phyloP scores from a whole-genome alignment of 1,140 invertebrate genomes.

The Drosophila busckii region DNA sequence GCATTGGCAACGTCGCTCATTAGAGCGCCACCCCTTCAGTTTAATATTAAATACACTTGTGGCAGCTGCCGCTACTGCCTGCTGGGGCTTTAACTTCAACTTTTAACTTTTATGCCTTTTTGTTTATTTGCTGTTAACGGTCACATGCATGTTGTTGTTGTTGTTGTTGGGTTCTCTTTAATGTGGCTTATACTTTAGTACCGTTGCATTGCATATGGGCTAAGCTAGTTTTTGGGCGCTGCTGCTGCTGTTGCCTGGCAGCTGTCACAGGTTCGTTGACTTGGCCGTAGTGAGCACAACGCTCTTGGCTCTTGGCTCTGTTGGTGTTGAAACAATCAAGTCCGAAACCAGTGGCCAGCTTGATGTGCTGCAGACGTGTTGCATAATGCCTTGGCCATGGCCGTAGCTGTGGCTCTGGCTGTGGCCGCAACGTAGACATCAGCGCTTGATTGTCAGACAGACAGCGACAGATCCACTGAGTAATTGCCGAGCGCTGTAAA shows the following conservation, averaged over 20 bases:
- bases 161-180: conserved; percentile 42
- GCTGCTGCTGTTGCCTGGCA: conserved; percentile 44
- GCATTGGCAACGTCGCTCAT: conserved; percentile 38
- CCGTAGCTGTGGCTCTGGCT: too few species aligned
- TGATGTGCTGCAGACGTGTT: conserved; percentile 43
- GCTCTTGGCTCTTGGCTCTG: conserved; percentile 1
- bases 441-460: not conserved
- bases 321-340: conserved; percentile 71
- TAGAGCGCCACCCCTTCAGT: conserved; percentile 53
- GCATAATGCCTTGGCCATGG: conserved; percentile 60
- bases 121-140: conserved; percentile 5
- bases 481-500: conserved; percentile 35
- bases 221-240: not conserved
- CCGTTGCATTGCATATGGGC: conserved; percentile 41
- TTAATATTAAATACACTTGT: conserved; percentile 43
- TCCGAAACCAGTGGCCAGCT: conserved; percentile 47
- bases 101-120: not conserved
- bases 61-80: conserved; percentile 63
- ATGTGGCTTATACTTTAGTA: conserved; percentile 59
- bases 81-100: conserved; percentile 27
- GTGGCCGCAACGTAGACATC: conserved; percentile 12
- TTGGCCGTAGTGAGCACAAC: conserved; percentile 7
- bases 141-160: not conserved
- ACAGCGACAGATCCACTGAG: not conserved
- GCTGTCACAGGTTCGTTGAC: conserved; percentile 73